Evolutionary conservation across 2,797 vertebrate genomes (phyloP), one percentile per base, ranked within the genome.

Genomic region (Schizopygopsis malacanthus): DNA sequence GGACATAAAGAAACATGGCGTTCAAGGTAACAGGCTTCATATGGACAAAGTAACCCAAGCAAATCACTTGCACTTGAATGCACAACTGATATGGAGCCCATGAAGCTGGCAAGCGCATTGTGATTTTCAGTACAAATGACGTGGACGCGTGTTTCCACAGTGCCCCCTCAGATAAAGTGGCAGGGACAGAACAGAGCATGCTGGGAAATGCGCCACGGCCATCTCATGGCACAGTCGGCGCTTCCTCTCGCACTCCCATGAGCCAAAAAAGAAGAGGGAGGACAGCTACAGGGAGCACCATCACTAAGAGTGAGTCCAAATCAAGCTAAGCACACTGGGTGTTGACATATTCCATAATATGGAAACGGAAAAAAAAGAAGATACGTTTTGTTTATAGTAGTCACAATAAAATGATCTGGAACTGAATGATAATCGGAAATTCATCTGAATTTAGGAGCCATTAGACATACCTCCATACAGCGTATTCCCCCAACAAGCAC

Each of bases 221-320:
- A 92, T 95, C 95, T 94, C 93, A 91, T 90, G 88, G 92, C 94
- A 94, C 94, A 95, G 95, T 90, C 92, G 93, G 95, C 89, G 91
- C 93, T 95, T 95, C 95, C 95, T 94, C 93, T 94, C 85, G 25
- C 88, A 86, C 88, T 87, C 94, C 92, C 92, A 91, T 90, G 93
- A 94, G 94, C 93, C 93, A 92, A 91, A 94, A 94, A 93, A 93
- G 93, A 92, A 84, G 91, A 90, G 81, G 79, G 81, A 82, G 89
- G 86, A 83, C 73, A 54, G 52, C 41, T 79, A 85, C 85, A 82
- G 87, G 88, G 88, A 73, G 85, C 81, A 83, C 43, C 56, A 83
- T 87, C 81, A 67, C 84, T 85, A 61, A 82, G 50, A 86, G 67
- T n/a, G 80, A 80, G 83, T 87, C 87, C 86, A 88, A 33, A 81